Evolutionary conservation across 1,140 invertebrate species (phyloP).

Genomic region (Ptiloglossa arizonensis): DNA sequence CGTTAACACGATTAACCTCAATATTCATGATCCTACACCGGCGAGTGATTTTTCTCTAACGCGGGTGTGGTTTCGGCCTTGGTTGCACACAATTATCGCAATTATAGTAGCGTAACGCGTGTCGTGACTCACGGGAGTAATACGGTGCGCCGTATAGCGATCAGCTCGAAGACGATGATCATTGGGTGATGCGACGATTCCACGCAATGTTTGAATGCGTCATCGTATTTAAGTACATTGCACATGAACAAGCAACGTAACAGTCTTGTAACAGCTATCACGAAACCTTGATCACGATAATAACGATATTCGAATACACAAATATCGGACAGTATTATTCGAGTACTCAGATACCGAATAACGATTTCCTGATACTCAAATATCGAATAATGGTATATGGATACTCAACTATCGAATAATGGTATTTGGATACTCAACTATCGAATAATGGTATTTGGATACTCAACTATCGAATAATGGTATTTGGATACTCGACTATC

Average conservation of each 20-base stretch:
- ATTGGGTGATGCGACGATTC: not conserved
- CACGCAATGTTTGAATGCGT: not conserved
- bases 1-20: conserved; percentile 33
- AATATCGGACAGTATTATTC: too few species aligned
- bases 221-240: not conserved
- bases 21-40: conserved; percentile 28
- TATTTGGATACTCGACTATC: too few species aligned
- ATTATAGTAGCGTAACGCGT: conserved; percentile 59
- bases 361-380: too few species aligned
- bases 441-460: too few species aligned
- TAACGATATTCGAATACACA: too few species aligned
- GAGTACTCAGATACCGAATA: too few species aligned
- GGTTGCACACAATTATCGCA: conserved; percentile 68
- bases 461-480: too few species aligned
- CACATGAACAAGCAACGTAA: not conserved
- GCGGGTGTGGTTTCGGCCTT: conserved; percentile 71
- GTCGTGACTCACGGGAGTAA: conserved; percentile 56
- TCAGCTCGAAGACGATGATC: conserved; percentile 22
- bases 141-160: not conserved
- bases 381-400: too few species aligned
- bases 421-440: too few species aligned
- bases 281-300: not conserved
- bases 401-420: too few species aligned
- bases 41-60: conserved; percentile 14
- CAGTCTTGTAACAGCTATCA: not conserved